A percentile compares a stretch with the other conserved stretches of the same genome.
Conservation (phyloP, 2,888 invertebrate genomes). For the Zygothrica quintamaculata region DNA sequence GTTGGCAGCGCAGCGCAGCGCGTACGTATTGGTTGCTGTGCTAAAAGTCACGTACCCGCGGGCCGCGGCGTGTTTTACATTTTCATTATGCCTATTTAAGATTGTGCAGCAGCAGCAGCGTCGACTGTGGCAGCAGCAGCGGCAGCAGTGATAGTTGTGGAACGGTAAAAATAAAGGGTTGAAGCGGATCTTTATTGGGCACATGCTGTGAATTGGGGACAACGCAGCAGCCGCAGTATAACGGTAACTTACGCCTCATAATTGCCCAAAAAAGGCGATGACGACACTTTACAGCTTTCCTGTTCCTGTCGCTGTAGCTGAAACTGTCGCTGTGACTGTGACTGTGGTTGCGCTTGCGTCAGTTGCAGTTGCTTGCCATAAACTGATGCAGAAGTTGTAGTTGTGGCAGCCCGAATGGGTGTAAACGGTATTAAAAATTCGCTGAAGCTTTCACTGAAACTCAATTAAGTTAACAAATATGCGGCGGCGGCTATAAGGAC, state of each 20-base stretch:
- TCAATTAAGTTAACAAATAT: constrained; percentile 61
- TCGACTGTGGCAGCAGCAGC: too few relatives aligned
- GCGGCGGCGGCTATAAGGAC: constrained; percentile 31
- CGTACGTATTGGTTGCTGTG: constrained; percentile 47
- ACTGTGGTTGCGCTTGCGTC: constrained; percentile 11
- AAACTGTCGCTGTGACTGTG: constrained; percentile 2
- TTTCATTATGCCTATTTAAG: constrained; percentile 63
- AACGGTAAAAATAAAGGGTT: not conserved
- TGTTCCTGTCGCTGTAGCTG: constrained; percentile 19
- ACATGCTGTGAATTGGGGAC: constrained; percentile 60
- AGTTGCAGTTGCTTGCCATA: constrained; percentile 27
- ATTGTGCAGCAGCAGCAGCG: constrained; percentile 35
- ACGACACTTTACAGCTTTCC: constrained; percentile 45
- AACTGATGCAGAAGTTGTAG: constrained; percentile 24
- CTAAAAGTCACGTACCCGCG: constrained; percentile 67
- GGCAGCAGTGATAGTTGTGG: not conserved
- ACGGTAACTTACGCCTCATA: constrained; percentile 48
- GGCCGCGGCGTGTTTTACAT: constrained; percentile 51
- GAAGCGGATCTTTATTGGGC: constrained; percentile 19
- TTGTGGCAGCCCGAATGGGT: constrained; percentile 17
- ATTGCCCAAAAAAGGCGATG: constrained; percentile 64
- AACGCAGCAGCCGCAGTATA: constrained; percentile 31
- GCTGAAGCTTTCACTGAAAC: constrained; percentile 53
- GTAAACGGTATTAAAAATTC: constrained; percentile 38
- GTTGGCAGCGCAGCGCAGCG: constrained; percentile 20